Evolutionary conservation across 1,140 invertebrate genomes (phyloP).

Genomic region (Drosophila sucinea): DNA sequence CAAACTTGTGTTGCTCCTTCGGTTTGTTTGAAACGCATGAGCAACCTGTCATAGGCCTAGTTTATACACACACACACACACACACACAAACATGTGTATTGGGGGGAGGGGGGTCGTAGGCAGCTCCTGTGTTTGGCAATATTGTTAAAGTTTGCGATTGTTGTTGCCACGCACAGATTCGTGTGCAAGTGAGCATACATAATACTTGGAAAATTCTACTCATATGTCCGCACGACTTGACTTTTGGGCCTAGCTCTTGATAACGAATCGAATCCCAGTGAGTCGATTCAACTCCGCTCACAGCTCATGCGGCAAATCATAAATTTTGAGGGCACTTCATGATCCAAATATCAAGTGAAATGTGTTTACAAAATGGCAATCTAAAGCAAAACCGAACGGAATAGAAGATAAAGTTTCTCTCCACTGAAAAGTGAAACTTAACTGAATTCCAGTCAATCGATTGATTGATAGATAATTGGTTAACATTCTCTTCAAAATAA

Average conservation of each 20-base stretch:
- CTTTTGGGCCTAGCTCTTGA: slow-evolving; percentile 1
- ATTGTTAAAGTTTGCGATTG: slow-evolving; percentile 29
- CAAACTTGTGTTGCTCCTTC: slow-evolving; percentile 18
- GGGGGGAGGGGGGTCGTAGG: not conserved
- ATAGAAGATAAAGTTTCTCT: too few species aligned
- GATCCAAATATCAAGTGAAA: slow-evolving; percentile 20
- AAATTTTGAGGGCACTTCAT: slow-evolving; percentile 40
- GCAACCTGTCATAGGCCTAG: slow-evolving; percentile 41
- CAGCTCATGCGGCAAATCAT: slow-evolving; percentile 47
- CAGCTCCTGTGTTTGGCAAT: slow-evolving; percentile 15
- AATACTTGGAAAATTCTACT: slow-evolving; percentile 37
- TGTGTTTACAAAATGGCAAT: not conserved
- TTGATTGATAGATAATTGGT: too few species aligned
- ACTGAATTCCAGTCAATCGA: too few species aligned
- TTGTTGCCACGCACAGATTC: slow-evolving; percentile 68
- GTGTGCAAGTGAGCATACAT: slow-evolving; percentile 64
- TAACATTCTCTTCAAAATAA: too few species aligned
- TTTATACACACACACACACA: not conserved
- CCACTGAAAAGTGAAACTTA: too few species aligned
- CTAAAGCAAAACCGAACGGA: too few species aligned
- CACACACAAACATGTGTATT: too few species aligned
- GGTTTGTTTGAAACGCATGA: slow-evolving; percentile 51
- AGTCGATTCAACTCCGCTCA: not conserved
- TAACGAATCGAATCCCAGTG: slow-evolving; percentile 47
- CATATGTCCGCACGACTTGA: slow-evolving; percentile 50